Conservation (phyloP, 2,113 vertebrate genomes). For the Macquaria australasica region DNA sequence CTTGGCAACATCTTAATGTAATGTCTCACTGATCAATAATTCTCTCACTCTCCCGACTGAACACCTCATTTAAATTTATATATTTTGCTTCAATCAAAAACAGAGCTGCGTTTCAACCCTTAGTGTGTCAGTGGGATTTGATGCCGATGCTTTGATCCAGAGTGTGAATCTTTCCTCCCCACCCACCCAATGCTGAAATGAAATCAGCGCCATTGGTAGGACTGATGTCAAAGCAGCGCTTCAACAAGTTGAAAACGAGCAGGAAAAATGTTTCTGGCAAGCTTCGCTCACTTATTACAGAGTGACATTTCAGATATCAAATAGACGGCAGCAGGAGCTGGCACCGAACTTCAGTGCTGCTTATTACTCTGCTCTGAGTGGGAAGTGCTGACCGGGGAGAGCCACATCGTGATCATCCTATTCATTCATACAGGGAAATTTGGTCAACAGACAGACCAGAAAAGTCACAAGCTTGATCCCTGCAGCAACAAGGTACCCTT, state of each 20-base stretch:
- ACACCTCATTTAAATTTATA: constrained; percentile 4
- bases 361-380: constrained; percentile 56
- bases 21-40: constrained; percentile 6
- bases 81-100: constrained; percentile 21
- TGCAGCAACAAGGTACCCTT: neutral
- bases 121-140: constrained; percentile 24
- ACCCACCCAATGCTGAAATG: constrained; percentile 35
- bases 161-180: constrained; percentile 19
- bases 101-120: constrained; percentile 10
- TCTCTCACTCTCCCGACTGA: neutral
- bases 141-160: constrained; percentile 30
- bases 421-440: constrained; percentile 34
- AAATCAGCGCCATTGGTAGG: constrained; percentile 28
- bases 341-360: constrained; percentile 44
- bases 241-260: constrained; percentile 63
- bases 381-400: constrained; percentile 56
- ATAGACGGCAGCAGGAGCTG: constrained; percentile 54
- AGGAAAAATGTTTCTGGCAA: constrained; percentile 60
- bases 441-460: constrained; percentile 4
- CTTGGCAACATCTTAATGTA: constrained; percentile 1
- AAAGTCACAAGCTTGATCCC: constrained; percentile 3
- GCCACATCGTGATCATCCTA: constrained; percentile 22
- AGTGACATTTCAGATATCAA: constrained; percentile 68
- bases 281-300: constrained; percentile 46
- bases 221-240: constrained; percentile 32